Evolutionary conservation across 2,888 invertebrate species (phyloP).

Genomic region (Drosophila setosimentum): DNA sequence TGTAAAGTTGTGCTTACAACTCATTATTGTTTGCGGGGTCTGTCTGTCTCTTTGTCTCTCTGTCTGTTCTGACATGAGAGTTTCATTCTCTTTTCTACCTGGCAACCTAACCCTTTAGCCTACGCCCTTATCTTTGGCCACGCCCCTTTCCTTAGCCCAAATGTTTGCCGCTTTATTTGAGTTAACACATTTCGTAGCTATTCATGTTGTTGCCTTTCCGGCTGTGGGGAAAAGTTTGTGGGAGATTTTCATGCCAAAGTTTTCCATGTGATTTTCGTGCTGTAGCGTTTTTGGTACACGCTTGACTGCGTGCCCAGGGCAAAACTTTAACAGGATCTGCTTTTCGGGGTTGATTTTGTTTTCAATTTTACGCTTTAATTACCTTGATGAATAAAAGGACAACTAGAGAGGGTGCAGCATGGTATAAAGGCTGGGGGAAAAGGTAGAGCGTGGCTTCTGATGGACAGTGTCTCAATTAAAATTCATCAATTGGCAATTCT

Average conservation of each 20-base stretch:
- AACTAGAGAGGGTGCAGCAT: neutral
- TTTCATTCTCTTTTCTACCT: constrained; percentile 8
- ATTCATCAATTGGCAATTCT: constrained; percentile 56
- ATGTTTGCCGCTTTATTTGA: constrained; percentile 36
- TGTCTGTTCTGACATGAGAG: constrained; percentile 31
- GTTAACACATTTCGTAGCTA: constrained; percentile 56
- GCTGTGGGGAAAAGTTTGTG: constrained; percentile 48
- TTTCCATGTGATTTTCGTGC: constrained; percentile 51
- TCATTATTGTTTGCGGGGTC: constrained; percentile 69
- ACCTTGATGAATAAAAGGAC: constrained; percentile 61
- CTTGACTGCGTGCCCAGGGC: constrained; percentile 38
- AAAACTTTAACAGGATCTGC: constrained; percentile 44
- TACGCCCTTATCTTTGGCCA: neutral
- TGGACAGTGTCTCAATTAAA: constrained; percentile 48
- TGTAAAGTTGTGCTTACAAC: constrained; percentile 77
- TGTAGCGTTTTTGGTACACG: constrained; percentile 24
- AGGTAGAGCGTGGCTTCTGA: constrained; percentile 5
- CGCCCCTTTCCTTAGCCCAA: neutral
- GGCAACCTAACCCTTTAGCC: constrained; percentile 7
- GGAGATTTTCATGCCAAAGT: constrained; percentile 36
- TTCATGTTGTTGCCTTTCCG: constrained; percentile 51
- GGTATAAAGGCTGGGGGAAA: neutral
- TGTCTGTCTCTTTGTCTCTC: constrained; percentile 2
- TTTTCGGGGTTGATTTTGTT: constrained; percentile 58
- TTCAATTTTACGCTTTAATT: constrained; percentile 77